Evolutionary conservation across 2,797 vertebrate species (phyloP).

Genomic region (Limosa lapponica): DNA sequence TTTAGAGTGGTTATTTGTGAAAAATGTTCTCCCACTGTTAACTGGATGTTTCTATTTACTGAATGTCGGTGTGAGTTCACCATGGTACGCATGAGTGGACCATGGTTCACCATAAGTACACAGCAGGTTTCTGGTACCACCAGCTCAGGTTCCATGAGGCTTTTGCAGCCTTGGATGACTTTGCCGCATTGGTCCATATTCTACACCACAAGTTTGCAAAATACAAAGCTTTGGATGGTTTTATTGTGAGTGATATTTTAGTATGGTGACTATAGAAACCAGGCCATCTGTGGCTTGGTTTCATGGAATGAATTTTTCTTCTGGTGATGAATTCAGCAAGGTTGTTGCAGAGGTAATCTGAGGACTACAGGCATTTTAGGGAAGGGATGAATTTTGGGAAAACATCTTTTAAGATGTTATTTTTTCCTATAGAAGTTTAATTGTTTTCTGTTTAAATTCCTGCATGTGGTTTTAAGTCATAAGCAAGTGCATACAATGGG

Average conservation of each 20-base stretch:
- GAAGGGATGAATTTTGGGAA: not conserved
- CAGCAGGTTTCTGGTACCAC: not conserved
- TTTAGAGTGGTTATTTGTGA: conserved; percentile 2
- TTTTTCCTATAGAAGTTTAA: not conserved
- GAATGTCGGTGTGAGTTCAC: not conserved
- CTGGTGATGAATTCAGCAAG: not conserved
- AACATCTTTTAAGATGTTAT: not conserved
- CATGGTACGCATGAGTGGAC: too few species aligned
- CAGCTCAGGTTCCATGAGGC: not conserved
- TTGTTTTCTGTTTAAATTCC: not conserved
- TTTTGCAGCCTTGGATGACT: not conserved
- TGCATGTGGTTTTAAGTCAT: not conserved
- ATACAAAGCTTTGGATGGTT: not conserved
- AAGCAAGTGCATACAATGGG: not conserved
- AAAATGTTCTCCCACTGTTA: not conserved
- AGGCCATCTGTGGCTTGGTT: not conserved
- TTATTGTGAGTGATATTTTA: not conserved
- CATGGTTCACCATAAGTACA: not conserved
- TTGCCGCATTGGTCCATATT: not conserved
- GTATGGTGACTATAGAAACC: not conserved
- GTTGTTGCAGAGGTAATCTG: not conserved
- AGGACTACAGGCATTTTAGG: not conserved
- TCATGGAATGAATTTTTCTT: not conserved
- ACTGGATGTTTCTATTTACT: not conserved
- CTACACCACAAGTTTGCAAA: not conserved